phyloP scores from a whole-genome alignment of 2,797 vertebrate genomes.

The Cetoscarus ocellatus region DNA sequence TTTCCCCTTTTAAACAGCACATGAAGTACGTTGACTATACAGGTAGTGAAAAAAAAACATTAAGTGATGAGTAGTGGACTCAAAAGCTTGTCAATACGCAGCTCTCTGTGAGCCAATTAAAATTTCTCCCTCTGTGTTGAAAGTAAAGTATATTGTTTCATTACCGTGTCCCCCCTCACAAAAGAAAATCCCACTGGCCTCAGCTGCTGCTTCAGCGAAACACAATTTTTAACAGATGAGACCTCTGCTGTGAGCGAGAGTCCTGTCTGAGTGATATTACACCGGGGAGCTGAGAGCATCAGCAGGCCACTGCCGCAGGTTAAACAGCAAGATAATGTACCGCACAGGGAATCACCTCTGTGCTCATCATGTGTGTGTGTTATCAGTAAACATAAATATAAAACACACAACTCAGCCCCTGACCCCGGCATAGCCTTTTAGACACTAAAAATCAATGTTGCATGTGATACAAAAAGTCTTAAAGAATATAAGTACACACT shows the following conservation, averaged over 20 bases:
- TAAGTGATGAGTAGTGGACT: no score
- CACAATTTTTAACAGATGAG: conserved; percentile 43
- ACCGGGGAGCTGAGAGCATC: conserved; percentile 12
- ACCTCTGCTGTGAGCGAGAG: conserved; percentile 25
- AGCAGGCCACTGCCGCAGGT: conserved; percentile 26
- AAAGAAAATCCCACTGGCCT: conserved; percentile 50
- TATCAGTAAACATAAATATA: conserved; percentile 55
- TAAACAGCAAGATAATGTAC: conserved; percentile 15
- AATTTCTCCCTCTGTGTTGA: no score
- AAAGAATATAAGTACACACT: no score
- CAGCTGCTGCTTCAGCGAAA: conserved; percentile 29
- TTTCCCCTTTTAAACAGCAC: no score
- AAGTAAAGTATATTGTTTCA: no score
- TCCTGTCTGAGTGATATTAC: conserved; percentile 16
- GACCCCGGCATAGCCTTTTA: conserved; percentile 24
- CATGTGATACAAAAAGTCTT: no score
- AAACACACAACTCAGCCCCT: conserved; percentile 12
- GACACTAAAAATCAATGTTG: not conserved
- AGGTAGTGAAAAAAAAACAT: no score
- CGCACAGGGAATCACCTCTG: conserved; percentile 37
- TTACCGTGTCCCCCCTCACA: conserved; percentile 1
- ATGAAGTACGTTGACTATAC: no score
- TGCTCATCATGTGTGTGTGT: conserved; percentile 50
- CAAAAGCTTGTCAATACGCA: no score
- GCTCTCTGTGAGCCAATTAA: no score